phyloP scores from a whole-genome alignment of 2,113 vertebrate genomes.

The Gallinago media region DNA sequence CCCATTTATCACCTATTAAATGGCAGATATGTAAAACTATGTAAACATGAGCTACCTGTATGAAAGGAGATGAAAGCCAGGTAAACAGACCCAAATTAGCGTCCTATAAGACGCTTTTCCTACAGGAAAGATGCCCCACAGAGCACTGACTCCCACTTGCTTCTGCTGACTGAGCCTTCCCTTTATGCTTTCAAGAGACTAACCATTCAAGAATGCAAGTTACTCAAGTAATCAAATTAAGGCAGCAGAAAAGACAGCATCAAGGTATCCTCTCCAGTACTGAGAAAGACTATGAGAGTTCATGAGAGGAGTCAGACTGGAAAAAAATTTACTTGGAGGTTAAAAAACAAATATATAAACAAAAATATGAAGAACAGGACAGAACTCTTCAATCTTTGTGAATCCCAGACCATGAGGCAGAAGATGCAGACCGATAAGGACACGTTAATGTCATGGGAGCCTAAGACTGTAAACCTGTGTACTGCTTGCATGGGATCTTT shows the following conservation, averaged over 20 bases:
- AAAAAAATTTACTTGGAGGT: neutral
- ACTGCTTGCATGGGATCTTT: neutral
- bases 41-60: neutral
- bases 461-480: neutral
- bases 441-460: neutral
- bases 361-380: neutral
- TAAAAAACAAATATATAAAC: neutral
- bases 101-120: neutral
- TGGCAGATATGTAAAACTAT: neutral
- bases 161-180: neutral
- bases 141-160: neutral
- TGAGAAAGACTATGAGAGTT: neutral
- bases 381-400: neutral
- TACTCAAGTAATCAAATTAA: neutral
- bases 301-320: neutral
- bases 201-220: neutral
- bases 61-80: neutral
- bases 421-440: conserved; percentile 17
- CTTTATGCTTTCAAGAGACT: neutral
- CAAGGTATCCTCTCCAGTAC: neutral
- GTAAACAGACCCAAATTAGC: neutral
- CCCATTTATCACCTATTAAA: conserved; percentile 19
- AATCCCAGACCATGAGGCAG: conserved; percentile 1
- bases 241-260: conserved; percentile 11
- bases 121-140: neutral